phyloP scores from a whole-genome alignment of 2,113 vertebrate species.

The Cercopithecus mona region DNA sequence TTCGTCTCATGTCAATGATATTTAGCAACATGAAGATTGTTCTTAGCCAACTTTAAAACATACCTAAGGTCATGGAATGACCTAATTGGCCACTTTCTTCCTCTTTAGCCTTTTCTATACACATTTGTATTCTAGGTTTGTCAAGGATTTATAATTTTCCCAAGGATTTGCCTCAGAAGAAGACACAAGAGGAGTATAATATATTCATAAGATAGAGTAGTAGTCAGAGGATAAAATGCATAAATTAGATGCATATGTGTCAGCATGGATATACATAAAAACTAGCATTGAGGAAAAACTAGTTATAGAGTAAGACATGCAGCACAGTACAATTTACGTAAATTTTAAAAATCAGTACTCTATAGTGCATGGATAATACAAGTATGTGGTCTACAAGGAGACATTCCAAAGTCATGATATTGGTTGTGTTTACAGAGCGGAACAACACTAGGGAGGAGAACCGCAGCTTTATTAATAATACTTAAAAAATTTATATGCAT shows the following conservation, averaged over 20 bases:
- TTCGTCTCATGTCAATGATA: background rate
- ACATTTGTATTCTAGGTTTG: background rate
- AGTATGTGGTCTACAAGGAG: background rate
- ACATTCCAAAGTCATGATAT: background rate
- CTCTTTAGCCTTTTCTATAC: background rate
- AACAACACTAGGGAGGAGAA: background rate
- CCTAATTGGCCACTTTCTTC: background rate
- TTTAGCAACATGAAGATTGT: background rate
- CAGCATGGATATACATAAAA: background rate
- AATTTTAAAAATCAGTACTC: background rate
- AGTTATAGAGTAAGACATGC: background rate
- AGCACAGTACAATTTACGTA: background rate
- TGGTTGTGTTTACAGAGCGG: background rate
- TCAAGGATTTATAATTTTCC: background rate
- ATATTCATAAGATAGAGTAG: background rate
- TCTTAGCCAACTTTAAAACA: background rate
- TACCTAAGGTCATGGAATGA: background rate
- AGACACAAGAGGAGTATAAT: background rate
- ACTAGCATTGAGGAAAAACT: background rate
- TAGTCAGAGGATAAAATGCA: background rate
- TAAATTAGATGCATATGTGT: background rate
- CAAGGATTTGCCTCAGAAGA: background rate
- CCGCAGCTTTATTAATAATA: background rate
- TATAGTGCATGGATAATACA: background rate
- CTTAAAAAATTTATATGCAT: background rate